A percentile compares a stretch with the other conserved stretches of the same genome.
These are phyloP conservation scores for Oxyteleia sp. DNA, from an alignment of 2,888 invertebrate species.

Conservation along the genomic window DNA sequence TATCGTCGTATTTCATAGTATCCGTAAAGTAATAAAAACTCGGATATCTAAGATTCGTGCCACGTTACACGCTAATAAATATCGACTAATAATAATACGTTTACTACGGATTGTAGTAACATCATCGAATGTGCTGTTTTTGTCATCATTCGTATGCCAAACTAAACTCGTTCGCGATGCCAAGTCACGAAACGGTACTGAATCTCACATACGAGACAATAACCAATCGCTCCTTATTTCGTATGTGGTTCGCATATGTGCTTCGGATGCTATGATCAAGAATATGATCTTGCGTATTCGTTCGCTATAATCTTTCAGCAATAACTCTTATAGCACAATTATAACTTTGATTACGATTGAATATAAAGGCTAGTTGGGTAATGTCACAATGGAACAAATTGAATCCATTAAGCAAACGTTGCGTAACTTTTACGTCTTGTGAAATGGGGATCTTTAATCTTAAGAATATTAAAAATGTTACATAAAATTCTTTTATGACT, in stretches of 20 bases:
- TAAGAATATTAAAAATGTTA: not conserved
- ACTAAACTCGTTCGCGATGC: slow-evolving; percentile 11
- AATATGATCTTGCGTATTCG: not conserved
- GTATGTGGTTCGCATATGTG: slow-evolving; percentile 12
- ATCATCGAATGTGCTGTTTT: slow-evolving; percentile 5
- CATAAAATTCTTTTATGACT: not conserved
- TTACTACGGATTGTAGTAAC: not conserved
- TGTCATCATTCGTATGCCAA: slow-evolving; percentile 7
- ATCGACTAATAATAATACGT: slow-evolving; percentile 2
- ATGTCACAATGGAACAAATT: not conserved
- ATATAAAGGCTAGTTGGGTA: not conserved
- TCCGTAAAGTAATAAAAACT: not conserved
- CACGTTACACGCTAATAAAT: not conserved
- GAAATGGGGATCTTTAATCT: slow-evolving; percentile 4
- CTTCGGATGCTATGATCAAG: not conserved
- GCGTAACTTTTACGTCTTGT: not conserved
- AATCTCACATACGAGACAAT: slow-evolving; percentile 18
- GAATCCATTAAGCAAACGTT: not conserved
- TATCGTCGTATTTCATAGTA: too few species aligned
- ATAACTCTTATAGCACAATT: not conserved
- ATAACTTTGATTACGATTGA: not conserved
- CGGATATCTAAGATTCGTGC: not conserved
- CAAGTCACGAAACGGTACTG: slow-evolving; percentile 23
- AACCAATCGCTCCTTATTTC: slow-evolving; percentile 18
- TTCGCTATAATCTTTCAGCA: not conserved